Percentiles rank a stretch among this genome's conserved stretches.
phyloP scores from a whole-genome alignment of 2,113 vertebrate genomes.

The Emydura subglobosa region DNA sequence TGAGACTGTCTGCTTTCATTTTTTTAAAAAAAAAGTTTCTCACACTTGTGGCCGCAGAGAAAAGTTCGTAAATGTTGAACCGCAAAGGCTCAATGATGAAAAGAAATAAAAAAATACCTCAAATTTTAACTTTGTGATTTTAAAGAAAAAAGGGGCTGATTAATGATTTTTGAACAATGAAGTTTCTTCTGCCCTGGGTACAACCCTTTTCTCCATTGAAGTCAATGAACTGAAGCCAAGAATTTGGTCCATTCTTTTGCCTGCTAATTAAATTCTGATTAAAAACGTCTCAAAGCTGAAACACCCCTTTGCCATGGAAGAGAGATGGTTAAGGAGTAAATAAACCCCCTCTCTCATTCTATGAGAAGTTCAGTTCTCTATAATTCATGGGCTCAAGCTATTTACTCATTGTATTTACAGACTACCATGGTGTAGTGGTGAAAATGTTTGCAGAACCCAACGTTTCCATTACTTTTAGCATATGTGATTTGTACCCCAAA shows the following conservation, averaged over 20 bases:
- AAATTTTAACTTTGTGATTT: background rate
- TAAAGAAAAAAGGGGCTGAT: background rate
- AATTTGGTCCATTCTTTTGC: fast-evolving
- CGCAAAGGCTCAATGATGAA: background rate
- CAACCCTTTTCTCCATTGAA: background rate
- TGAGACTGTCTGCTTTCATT: background rate
- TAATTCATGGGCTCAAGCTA: background rate
- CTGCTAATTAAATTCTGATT: background rate
- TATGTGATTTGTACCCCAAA: background rate
- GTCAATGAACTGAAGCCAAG: background rate
- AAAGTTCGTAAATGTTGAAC: background rate
- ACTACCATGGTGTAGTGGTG: background rate
- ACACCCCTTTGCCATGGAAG: background rate
- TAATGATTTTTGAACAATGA: background rate
- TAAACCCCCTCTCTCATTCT: fast-evolving
- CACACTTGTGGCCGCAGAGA: background rate
- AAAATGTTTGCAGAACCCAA: background rate
- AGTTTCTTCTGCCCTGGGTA: background rate
- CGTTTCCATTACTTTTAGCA: background rate
- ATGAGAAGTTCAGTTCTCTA: background rate
- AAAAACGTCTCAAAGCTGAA: background rate
- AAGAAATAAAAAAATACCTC: background rate
- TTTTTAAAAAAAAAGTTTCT: background rate
- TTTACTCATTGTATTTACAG: background rate
- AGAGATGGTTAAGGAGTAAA: background rate